Evolutionary conservation across 1,140 invertebrate genomes (phyloP), one percentile per base, ranked within the genome.

Genomic region (Cydia fagiglandana): DNA sequence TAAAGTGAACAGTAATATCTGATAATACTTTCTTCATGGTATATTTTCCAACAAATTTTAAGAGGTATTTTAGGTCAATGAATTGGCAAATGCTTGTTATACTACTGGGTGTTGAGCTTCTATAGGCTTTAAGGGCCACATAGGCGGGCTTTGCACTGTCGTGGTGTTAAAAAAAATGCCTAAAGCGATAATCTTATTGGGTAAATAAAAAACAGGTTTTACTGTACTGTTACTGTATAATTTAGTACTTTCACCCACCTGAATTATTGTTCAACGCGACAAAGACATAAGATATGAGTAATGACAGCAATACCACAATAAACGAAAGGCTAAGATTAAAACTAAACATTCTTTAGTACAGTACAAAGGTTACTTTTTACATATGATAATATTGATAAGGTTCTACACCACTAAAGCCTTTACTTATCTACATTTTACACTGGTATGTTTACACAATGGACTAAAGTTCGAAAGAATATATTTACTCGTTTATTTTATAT

Each of bases 281-380:
- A 82, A 80, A 84, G 74, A 83, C 74, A 76, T 82, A 85, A 64
- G 83, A 83, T 76, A 85, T 41, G 79, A 80, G 34, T 64, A 87
- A 74, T 75, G 85, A 84, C 73, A 87, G 28, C 68, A 84, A 77
- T 64, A 85, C 47, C 73, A 84, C 76, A 56, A 75, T 68, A 74
- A 84, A 20, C 64, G 87, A 78, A 45, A 81, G 64, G 73, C 75
- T 24, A 4, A 47, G 17, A 73, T 24, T 73, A 20, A 20, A 20
- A 15, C 20, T 61, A 73, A 66, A 68, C 76, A 73, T 74, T 80
- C 41, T 77, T 76, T 77, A 75, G 75, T 20, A 38, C 50, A 79
- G 79, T 83, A 70, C 81, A 84, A 82, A 82, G 79, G 80, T 83
- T 81, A 77, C 56, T 53, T 73, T 73, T 41, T 74, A 56, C 61